A percentile compares a stretch with the other conserved stretches of the same genome.
These are phyloP conservation scores for Pangasius macronema DNA, from an alignment of 2,797 vertebrate genomes.

Conservation along the genomic window DNA sequence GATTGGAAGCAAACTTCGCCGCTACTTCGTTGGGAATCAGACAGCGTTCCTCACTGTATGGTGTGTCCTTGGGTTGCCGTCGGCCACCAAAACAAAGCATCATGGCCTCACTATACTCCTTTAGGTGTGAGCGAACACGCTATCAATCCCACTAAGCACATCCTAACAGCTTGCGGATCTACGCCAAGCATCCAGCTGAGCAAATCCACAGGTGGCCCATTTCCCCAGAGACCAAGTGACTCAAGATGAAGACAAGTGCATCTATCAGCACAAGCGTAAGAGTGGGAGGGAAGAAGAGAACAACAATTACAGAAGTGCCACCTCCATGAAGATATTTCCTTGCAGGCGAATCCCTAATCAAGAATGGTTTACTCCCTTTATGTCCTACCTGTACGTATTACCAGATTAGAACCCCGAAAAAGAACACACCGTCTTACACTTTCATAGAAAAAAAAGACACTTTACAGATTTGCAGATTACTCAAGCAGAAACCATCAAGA, in stretches of 20 bases:
- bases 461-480: neutral
- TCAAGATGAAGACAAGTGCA: neutral
- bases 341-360: neutral
- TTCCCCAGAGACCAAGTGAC: slow-evolving; percentile 21
- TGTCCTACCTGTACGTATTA: neutral
- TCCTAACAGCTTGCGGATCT: slow-evolving; percentile 6
- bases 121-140: neutral
- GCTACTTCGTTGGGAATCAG: slow-evolving; percentile 66
- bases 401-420: no score
- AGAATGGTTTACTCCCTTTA: neutral
- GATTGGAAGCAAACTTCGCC: slow-evolving; percentile 58
- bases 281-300: neutral
- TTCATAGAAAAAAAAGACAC: neutral
- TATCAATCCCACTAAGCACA: neutral
- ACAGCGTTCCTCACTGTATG: slow-evolving; percentile 63
- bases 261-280: neutral
- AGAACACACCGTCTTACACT: neutral
- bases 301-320: neutral
- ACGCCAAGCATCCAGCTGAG: neutral
- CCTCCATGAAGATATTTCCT: neutral
- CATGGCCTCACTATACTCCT: slow-evolving; percentile 50
- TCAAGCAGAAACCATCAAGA: slow-evolving; percentile 2
- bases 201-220: neutral
- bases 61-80: slow-evolving; percentile 58
- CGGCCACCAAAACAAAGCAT: slow-evolving; percentile 73